Conservation (phyloP, 64 coral and sea anemone genomes). For the Pachyseris speciosa region DNA sequence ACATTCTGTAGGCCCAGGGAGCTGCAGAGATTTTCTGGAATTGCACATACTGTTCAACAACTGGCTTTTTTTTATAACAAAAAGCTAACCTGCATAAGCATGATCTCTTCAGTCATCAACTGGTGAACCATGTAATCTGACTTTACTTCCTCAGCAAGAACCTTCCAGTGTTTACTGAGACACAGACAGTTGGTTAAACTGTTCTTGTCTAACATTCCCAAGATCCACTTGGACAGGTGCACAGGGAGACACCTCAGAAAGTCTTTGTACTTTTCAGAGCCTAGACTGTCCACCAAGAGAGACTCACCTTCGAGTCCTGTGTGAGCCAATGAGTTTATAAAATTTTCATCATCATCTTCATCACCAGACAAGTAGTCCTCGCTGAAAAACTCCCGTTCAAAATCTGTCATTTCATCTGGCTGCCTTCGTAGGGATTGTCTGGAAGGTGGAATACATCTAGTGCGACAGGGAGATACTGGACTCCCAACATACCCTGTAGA, state of each 20-base stretch:
- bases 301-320: constrained; percentile 43
- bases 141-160: constrained; percentile 92
- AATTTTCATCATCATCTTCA: constrained; percentile 74
- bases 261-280: constrained; percentile 83
- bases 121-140: constrained; percentile 92
- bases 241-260: constrained; percentile 94
- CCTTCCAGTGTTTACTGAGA: constrained; percentile 96
- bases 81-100: constrained; percentile 99
- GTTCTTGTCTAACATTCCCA: constrained; percentile 87
- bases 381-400: constrained; percentile 85
- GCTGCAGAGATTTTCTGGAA: too few species aligned
- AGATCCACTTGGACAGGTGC: constrained; percentile 92
- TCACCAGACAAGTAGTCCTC: constrained; percentile 90
- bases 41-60: not conserved
- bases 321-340: constrained; percentile 34
- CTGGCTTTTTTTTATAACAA: not conserved
- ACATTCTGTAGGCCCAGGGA: too few species aligned
- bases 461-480: not conserved
- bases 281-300: constrained; percentile 13
- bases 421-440: constrained; percentile 50
- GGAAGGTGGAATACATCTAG: constrained; percentile 70
- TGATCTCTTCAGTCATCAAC: constrained; percentile 93
- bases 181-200: constrained; percentile 97
- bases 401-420: constrained; percentile 60
- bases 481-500: constrained; percentile 3